Conservation (phyloP, 2,797 vertebrate species). For the Phyllotis vaccarum region DNA sequence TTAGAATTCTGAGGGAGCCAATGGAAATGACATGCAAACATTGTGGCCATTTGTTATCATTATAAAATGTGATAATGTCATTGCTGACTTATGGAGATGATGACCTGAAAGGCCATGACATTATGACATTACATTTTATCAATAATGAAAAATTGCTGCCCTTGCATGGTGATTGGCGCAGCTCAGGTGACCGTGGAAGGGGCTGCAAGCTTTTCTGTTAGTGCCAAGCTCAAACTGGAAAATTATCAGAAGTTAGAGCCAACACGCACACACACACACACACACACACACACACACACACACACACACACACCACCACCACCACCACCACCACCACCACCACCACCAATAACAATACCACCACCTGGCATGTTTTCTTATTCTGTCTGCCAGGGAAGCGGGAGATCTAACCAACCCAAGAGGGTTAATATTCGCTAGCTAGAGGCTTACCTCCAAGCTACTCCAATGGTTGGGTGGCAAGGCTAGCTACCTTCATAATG, state of each 20-base stretch:
- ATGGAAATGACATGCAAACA: conserved; percentile 89
- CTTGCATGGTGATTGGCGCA: conserved; percentile 85
- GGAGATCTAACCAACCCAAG: background rate
- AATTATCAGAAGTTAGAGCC: conserved; percentile 38
- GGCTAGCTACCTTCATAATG: background rate
- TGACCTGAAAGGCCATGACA: conserved; percentile 91
- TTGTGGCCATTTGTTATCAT: conserved; percentile 90
- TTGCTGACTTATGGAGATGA: conserved; percentile 90
- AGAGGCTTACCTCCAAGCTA: conserved; percentile 46
- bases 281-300: no score
- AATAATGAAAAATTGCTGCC: conserved; percentile 91
- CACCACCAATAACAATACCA: background rate
- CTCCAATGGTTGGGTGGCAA: conserved; percentile 5
- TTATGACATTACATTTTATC: conserved; percentile 92
- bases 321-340: no score
- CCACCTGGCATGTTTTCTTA: conserved; percentile 20
- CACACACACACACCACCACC: no score
- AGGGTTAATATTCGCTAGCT: conserved; percentile 49
- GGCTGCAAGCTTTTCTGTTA: conserved; percentile 36
- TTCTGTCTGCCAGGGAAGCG: background rate
- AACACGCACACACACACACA: background rate
- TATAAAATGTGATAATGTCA: conserved; percentile 90
- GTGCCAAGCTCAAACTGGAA: conserved; percentile 59
- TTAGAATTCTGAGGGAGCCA: conserved; percentile 86
- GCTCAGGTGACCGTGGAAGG: conserved; percentile 50